A percentile compares a stretch with the other conserved stretches of the same genome.
phyloP scores from a whole-genome alignment of 2,113 vertebrate species.

The Deroptyus accipitrinus region DNA sequence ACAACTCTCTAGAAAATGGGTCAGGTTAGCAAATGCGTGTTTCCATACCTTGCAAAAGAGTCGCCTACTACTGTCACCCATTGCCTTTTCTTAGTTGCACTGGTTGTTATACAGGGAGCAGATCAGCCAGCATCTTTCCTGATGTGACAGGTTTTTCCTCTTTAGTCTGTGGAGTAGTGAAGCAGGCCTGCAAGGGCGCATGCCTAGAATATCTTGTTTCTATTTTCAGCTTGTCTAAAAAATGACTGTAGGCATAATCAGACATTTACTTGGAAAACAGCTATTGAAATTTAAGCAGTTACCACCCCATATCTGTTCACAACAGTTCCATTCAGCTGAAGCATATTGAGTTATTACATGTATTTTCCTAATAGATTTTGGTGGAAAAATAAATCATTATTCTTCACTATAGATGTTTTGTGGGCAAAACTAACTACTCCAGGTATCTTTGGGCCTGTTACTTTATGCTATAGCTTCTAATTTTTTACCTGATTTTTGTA shows the following conservation, averaged over 20 bases:
- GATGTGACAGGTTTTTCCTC: background rate
- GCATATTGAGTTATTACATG: background rate
- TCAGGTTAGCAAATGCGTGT: background rate
- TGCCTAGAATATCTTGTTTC: background rate
- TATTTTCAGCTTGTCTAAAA: background rate
- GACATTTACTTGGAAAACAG: background rate
- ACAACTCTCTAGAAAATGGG: background rate
- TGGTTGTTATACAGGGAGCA: background rate
- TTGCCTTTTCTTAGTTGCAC: background rate
- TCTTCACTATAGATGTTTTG: background rate
- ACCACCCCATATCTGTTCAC: background rate
- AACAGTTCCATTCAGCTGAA: background rate
- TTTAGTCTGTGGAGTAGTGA: background rate
- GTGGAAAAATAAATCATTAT: background rate
- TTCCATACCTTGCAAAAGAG: background rate
- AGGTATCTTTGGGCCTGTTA: background rate
- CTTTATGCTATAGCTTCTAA: background rate
- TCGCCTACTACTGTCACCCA: fast-evolving
- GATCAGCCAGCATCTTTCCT: background rate
- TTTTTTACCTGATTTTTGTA: background rate
- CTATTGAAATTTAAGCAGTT: background rate
- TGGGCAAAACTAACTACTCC: background rate
- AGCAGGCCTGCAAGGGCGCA: background rate
- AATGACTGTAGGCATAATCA: background rate
- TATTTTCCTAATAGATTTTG: background rate